Evolutionary conservation across 1,140 invertebrate genomes (phyloP).

Genomic region (Scaptomyza pallida): DNA sequence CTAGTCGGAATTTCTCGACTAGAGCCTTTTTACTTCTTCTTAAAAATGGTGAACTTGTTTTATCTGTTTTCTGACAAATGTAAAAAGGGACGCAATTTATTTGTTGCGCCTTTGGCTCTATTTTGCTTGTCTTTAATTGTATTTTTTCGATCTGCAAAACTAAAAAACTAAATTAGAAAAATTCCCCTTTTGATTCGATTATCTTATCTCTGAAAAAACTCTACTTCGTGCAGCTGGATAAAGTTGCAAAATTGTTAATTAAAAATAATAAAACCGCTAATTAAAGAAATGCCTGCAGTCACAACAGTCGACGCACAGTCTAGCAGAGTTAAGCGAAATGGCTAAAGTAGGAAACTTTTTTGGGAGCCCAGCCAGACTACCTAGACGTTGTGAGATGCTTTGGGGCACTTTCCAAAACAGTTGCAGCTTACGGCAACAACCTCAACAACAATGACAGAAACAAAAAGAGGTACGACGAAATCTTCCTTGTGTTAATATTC

Average conservation of each 20-base stretch:
- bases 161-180: too few relatives aligned
- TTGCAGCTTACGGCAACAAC: slow-evolving; percentile 44
- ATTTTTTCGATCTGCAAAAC: too few relatives aligned
- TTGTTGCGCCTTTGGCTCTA: too few relatives aligned
- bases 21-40: too few relatives aligned
- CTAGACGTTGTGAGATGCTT: slow-evolving; percentile 53
- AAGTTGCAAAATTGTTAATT: slow-evolving; percentile 81
- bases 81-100: too few relatives aligned
- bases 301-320: not conserved
- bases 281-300: slow-evolving; percentile 74
- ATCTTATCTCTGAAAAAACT: slow-evolving; percentile 58
- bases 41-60: too few relatives aligned
- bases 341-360: slow-evolving; percentile 54
- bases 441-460: not conserved
- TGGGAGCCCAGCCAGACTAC: slow-evolving; percentile 40
- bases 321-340: not conserved
- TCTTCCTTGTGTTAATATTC: slow-evolving; percentile 71
- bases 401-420: slow-evolving; percentile 58
- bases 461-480: slow-evolving; percentile 35
- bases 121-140: too few relatives aligned
- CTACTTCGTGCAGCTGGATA: slow-evolving; percentile 55
- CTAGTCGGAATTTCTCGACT: too few relatives aligned
- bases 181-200: slow-evolving; percentile 66
- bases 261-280: slow-evolving; percentile 82
- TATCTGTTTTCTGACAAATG: too few relatives aligned